Base-by-base conservation (phyloP, 2,888 invertebrate genomes). In the Sinelater perroti region DNA sequence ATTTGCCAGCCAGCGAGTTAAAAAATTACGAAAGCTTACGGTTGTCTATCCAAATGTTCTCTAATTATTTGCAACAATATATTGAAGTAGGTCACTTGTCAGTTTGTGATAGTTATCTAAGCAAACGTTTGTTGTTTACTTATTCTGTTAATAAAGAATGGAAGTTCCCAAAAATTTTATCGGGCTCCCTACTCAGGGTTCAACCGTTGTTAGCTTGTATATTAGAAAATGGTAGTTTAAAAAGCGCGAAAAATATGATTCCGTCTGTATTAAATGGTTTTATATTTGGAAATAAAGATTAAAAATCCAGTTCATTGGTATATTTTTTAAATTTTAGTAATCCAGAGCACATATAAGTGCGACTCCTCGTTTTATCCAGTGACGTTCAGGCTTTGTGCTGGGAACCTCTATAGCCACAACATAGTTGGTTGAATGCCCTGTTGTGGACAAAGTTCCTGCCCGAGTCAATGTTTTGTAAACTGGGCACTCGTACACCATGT, bases 71-170 rank as follows among this genome's bases (percentile, higher is more conserved):
- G 8, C 75, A 85, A 24, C 74, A 78, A 7, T 92, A 89, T 70
- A 73, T 92, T 8, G 88, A 90, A 79, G 84, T 93, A 30, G 93
- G 89, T 0, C 82, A 87, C 75, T 71, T 94, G 28, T 89, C 91
- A 13, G 71, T 88, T 35, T 88, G 86, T 68, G 86, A 85, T 6
- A 85, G 87, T 68, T 94, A 85, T 72, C 83, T 93, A 18, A 90
- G 91, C 66, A 91, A 92, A 75, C 82, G 94, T 55, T 79, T 95
- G 35, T 79, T 90, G 69, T 88, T 91, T 61, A 86, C 83, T 31
- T 88, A 86, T 71, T 80, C 80, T 17, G 83, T 85, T 31, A 79
- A 83, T 6, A 85, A 85, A 60, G 77, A 83, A 30, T 76, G 77
- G 24, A 80, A 81, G 35, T 93, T 87, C 72, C 83, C 89, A 6